phyloP scores from a whole-genome alignment of 2,888 invertebrate species.

The Suillia variegata region DNA sequence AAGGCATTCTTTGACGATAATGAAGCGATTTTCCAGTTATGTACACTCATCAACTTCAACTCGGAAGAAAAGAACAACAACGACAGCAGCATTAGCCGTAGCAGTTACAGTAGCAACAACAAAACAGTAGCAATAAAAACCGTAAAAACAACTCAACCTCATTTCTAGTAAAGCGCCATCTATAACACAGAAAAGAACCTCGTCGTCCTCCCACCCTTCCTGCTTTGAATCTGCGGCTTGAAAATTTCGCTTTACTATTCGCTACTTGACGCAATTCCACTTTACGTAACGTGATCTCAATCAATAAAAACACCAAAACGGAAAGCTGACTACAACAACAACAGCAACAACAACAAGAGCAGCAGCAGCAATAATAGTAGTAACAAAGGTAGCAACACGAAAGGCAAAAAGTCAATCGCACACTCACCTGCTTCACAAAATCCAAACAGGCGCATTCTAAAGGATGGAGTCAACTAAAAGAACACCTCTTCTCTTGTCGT shows the following conservation, averaged over 20 bases:
- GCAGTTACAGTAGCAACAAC: constrained; percentile 5
- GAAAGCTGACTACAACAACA: constrained; percentile 16
- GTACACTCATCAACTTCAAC: constrained; percentile 54
- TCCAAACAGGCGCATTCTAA: neutral
- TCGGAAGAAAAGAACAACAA: constrained; percentile 36
- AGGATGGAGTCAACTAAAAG: neutral
- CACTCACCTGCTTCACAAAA: neutral
- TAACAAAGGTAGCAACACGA: neutral
- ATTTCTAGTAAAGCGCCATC: neutral
- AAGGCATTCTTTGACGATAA: constrained; percentile 33
- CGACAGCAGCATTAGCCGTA: constrained; percentile 9
- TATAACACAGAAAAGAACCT: neutral
- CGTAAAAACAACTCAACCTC: constrained; percentile 4
- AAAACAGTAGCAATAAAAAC: too few species aligned
- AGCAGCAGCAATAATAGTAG: too few species aligned
- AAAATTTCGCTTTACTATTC: too few species aligned
- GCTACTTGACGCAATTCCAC: constrained; percentile 53
- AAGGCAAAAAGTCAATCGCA: neutral
- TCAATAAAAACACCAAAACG: constrained; percentile 30
- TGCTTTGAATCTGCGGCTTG: neutral
- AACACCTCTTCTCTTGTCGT: too few species aligned
- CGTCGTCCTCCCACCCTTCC: neutral
- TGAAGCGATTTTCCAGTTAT: constrained; percentile 55
- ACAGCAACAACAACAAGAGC: constrained; percentile 14
- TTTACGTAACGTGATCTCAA: constrained; percentile 56